Percentiles rank a stretch among this genome's conserved stretches.
Evolutionary conservation across 2,888 invertebrate genomes (phyloP).

Genomic region (Baronia brevicornis): DNA sequence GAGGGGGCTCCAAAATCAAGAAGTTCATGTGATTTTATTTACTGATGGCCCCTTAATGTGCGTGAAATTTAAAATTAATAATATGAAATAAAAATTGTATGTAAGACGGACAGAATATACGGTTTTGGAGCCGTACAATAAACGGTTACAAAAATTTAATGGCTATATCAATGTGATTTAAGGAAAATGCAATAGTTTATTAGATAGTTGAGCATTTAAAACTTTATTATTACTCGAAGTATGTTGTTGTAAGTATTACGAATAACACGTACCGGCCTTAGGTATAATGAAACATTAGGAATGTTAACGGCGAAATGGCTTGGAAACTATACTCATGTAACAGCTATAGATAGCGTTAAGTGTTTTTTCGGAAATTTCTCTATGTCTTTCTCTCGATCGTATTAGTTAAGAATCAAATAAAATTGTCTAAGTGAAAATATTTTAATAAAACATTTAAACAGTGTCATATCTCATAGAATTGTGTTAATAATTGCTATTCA

Average conservation of each 20-base stretch:
- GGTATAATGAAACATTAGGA: slow-evolving; percentile 52
- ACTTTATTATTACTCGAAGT: slow-evolving; percentile 62
- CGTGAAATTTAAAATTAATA: no score
- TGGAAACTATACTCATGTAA: slow-evolving; percentile 55
- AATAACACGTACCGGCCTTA: slow-evolving; percentile 70
- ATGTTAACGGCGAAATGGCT: slow-evolving; percentile 51
- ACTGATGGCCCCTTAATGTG: no score
- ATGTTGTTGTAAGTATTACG: slow-evolving; percentile 60
- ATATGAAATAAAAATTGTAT: no score
- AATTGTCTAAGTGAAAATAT: slow-evolving; percentile 34
- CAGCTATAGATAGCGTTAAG: slow-evolving; percentile 43
- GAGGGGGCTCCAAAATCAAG: no score
- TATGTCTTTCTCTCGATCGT: slow-evolving; percentile 65
- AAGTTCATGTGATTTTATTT: no score
- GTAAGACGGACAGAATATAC: slow-evolving; percentile 18
- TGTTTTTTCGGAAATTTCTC: slow-evolving; percentile 66
- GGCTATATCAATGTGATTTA: slow-evolving; percentile 43
- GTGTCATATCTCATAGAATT: slow-evolving; percentile 43
- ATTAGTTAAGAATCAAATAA: slow-evolving; percentile 53
- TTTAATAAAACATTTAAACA: slow-evolving; percentile 44
- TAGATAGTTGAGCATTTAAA: slow-evolving; percentile 61
- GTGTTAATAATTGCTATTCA: slow-evolving; percentile 44
- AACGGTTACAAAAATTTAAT: slow-evolving; percentile 18
- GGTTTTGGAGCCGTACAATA: slow-evolving; percentile 14
- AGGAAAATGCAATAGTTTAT: slow-evolving; percentile 52